Evolutionary conservation across 2,797 vertebrate species (phyloP).

Genomic region (Cyprinella venusta): DNA sequence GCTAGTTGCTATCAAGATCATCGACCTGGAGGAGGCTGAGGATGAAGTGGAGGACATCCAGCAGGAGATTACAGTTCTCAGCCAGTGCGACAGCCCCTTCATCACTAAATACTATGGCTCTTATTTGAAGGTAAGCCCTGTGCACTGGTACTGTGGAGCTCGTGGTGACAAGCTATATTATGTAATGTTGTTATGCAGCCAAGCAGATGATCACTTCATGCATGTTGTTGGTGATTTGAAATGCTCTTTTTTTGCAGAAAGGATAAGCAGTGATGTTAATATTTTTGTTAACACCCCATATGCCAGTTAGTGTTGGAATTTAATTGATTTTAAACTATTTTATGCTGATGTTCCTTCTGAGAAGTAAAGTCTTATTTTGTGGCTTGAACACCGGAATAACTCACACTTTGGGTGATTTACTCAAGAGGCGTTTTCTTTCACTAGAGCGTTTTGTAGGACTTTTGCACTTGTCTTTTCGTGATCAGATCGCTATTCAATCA

Average conservation of each 20-base stretch:
- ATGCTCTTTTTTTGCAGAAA: neutral
- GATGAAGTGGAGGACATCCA: constrained; percentile 99
- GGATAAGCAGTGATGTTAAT: neutral
- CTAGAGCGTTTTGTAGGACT: neutral
- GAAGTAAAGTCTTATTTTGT: neutral
- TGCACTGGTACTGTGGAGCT: too few relatives aligned
- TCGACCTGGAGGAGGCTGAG: constrained; percentile 97
- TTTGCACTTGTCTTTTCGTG: neutral
- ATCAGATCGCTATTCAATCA: neutral
- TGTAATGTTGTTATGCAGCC: neutral
- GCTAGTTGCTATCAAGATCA: constrained; percentile 98
- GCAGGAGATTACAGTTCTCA: constrained; percentile 98
- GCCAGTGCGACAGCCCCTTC: constrained; percentile 97
- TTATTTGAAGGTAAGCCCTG: constrained; percentile 90
- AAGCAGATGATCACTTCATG: neutral
- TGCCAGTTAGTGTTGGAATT: neutral
- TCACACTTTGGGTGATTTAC: neutral
- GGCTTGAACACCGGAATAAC: neutral
- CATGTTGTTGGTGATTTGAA: neutral
- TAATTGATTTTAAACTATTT: neutral
- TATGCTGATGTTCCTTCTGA: neutral
- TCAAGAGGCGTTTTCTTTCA: neutral
- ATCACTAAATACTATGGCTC: constrained; percentile 98
- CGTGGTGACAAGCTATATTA: neutral
- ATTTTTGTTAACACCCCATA: neutral